Evolutionary conservation across 2,888 invertebrate species (phyloP).

Genomic region (Boloria euphrosyne): DNA sequence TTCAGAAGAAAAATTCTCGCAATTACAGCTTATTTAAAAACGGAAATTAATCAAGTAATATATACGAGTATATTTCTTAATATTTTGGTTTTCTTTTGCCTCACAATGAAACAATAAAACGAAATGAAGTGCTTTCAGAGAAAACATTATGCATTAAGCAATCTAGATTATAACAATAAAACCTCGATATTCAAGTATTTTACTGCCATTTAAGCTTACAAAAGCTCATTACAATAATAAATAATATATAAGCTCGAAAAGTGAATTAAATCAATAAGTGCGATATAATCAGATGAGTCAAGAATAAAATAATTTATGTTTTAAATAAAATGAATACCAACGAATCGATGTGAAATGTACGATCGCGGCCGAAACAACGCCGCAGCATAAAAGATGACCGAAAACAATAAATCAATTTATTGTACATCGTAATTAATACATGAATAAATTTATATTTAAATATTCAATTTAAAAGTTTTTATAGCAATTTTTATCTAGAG

Average conservation of each 20-base stretch:
- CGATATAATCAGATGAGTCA: constrained; percentile 16
- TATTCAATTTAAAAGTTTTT: constrained; percentile 3
- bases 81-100: no score
- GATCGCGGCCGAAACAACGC: constrained; percentile 22
- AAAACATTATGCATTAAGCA: no score
- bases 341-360: constrained; percentile 19
- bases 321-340: constrained; percentile 2
- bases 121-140: no score
- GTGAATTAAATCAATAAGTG: constrained; percentile 16
- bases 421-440: constrained; percentile 31
- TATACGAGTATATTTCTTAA: no score
- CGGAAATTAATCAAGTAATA: no score
- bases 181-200: not conserved
- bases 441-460: constrained; percentile 13
- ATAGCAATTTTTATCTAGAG: not conserved
- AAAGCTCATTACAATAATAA: constrained; percentile 14
- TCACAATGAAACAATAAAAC: no score
- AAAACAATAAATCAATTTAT: constrained; percentile 33
- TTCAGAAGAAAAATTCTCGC: no score
- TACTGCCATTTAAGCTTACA: not conserved
- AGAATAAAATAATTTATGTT: constrained; percentile 22
- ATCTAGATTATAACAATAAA: not conserved
- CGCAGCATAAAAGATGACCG: constrained; percentile 18
- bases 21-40: no score
- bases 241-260: constrained; percentile 14